Evolutionary conservation across 2,888 invertebrate species (phyloP).

Genomic region (Conus canariensis): DNA sequence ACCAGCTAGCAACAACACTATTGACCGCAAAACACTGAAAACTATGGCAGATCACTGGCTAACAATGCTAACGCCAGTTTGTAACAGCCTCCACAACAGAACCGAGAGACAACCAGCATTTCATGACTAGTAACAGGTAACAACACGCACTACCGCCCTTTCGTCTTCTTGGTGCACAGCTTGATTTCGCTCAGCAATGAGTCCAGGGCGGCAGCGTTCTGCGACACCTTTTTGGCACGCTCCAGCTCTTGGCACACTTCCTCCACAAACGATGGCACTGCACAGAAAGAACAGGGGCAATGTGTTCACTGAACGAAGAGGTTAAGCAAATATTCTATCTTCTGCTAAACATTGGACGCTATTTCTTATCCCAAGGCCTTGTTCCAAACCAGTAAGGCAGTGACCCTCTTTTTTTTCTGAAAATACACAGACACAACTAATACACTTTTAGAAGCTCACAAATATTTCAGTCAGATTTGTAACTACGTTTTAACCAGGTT

Average conservation of each 20-base stretch:
- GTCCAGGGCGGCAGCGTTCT: slow-evolving; percentile 30
- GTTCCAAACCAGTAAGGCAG: too few species aligned
- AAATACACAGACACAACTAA: not conserved
- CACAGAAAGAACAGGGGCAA: not conserved
- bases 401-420: not conserved
- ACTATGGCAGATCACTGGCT: too few species aligned
- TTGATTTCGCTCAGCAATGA: slow-evolving; percentile 25
- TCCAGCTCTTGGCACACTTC: slow-evolving; percentile 34
- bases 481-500: not conserved
- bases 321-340: not conserved
- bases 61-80: too few species aligned
- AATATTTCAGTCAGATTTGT: too few species aligned
- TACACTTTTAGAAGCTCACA: too few species aligned
- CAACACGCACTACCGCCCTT: not conserved
- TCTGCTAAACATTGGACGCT: too few species aligned
- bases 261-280: slow-evolving; percentile 33
- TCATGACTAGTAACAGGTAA: not conserved
- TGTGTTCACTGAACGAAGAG: not conserved
- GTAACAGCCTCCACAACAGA: not conserved
- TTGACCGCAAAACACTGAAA: too few species aligned
- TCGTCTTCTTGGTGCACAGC: slow-evolving; percentile 24
- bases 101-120: not conserved
- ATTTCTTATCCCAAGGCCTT: too few species aligned
- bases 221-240: slow-evolving; percentile 8
- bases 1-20: not conserved